Percentiles rank a stretch among this genome's conserved stretches.
Conservation (phyloP, 1,140 invertebrate genomes). For the Phocides pigmalion region DNA sequence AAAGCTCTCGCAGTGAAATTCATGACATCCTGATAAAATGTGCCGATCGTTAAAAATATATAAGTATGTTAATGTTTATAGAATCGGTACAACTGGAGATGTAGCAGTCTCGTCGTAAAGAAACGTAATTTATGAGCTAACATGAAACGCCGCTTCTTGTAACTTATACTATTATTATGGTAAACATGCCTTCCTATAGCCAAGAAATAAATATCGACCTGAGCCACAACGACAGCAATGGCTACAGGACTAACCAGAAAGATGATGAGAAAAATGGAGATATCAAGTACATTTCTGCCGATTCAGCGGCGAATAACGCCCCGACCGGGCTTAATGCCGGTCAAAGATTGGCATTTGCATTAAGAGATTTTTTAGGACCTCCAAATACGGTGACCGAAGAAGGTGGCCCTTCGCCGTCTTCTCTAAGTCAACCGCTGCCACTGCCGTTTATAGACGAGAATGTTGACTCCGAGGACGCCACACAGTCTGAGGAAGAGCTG, state of each 20-base stretch:
- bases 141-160: conserved; percentile 24
- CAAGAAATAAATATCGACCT: conserved; percentile 73
- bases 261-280: conserved; percentile 53
- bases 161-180: conserved; percentile 38
- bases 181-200: conserved; percentile 71
- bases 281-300: conserved; percentile 45
- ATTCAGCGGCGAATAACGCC: conserved; percentile 47
- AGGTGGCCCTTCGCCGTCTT: conserved; percentile 60
- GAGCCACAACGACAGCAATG: conserved; percentile 61
- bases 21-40: conserved; percentile 47
- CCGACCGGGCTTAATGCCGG: conserved; percentile 63
- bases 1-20: conserved; percentile 35
- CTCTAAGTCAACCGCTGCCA: conserved; percentile 38
- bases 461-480: conserved; percentile 49
- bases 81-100: not conserved
- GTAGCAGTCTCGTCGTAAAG: conserved; percentile 1
- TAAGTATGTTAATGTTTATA: not conserved
- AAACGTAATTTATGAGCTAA: not conserved
- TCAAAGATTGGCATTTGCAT: conserved; percentile 64
- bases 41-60: conserved; percentile 31
- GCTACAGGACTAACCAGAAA: conserved; percentile 53
- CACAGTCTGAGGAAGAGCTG: conserved; percentile 67
- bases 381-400: conserved; percentile 53
- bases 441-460: conserved; percentile 74
- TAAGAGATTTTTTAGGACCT: conserved; percentile 69